These are phyloP conservation scores for Poeciliopsis gracilis DNA, from an alignment of 2,797 vertebrate species.

Conservation along the genomic window DNA sequence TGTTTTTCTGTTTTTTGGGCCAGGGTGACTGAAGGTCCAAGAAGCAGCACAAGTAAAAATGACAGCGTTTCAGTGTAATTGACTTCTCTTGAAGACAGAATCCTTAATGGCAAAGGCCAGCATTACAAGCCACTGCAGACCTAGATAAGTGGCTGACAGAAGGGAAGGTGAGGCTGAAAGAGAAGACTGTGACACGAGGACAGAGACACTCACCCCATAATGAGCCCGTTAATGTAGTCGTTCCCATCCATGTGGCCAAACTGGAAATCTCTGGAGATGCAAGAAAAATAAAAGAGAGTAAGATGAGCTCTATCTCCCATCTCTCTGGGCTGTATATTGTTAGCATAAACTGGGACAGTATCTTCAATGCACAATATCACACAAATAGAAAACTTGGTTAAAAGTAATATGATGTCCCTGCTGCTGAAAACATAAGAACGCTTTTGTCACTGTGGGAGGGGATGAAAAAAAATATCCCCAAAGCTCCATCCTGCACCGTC, in stretches of 20 bases:
- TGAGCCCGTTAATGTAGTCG: conserved; percentile 96
- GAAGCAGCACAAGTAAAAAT: conserved; percentile 45
- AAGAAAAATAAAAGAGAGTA: conserved; percentile 22
- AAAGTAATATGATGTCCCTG: conserved; percentile 15
- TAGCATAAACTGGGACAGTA: conserved; percentile 26
- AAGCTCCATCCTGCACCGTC: conserved; percentile 31
- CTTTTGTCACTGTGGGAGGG: conserved; percentile 19
- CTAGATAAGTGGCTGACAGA: conserved; percentile 52
- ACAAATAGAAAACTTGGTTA: conserved; percentile 25
- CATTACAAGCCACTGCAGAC: conserved; percentile 43
- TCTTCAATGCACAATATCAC: conserved; percentile 14
- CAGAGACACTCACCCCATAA: conserved; percentile 93
- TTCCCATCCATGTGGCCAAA: conserved; percentile 98
- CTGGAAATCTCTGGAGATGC: conserved; percentile 85
- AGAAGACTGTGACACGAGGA: conserved; percentile 26
- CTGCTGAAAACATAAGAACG: conserved; percentile 28
- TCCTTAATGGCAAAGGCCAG: conserved; percentile 60
- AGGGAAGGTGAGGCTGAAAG: conserved; percentile 49
- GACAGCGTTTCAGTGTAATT: conserved; percentile 61
- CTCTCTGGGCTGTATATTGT: conserved; percentile 24
- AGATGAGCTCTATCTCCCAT: neutral
- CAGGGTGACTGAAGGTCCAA: neutral
- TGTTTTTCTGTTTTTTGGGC: conserved; percentile 7
- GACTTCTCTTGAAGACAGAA: conserved; percentile 64
- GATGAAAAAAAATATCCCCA: conserved; percentile 20